Evolutionary conservation across 2,888 invertebrate genomes (phyloP).

Genomic region (Melieria crassipennis): DNA sequence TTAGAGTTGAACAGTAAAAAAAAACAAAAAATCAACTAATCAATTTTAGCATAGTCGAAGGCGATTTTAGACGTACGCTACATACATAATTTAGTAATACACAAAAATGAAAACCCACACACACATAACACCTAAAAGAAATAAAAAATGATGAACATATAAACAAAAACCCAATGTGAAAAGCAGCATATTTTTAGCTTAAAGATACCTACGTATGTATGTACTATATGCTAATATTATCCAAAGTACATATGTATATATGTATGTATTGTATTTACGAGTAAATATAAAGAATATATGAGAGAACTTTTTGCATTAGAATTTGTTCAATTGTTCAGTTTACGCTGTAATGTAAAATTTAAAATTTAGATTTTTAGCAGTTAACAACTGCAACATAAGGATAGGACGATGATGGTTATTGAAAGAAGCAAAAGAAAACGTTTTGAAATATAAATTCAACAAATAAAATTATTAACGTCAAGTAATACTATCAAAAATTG

Average conservation of each 20-base stretch:
- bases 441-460: conserved; percentile 14
- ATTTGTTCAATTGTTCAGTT: conserved; percentile 20
- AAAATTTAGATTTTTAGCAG: background rate
- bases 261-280: too few species aligned
- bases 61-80: too few species aligned
- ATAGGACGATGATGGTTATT: background rate
- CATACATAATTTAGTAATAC: too few species aligned
- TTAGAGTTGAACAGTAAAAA: too few species aligned
- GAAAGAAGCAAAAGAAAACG: background rate
- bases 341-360: background rate
- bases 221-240: too few species aligned
- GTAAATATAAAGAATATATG: too few species aligned
- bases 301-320: conserved; percentile 20
- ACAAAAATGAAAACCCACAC: background rate
- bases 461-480: conserved; percentile 23
- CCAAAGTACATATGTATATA: too few species aligned
- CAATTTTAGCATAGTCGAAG: too few species aligned
- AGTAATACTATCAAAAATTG: conserved; percentile 17
- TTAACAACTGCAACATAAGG: conserved; percentile 3
- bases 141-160: conserved; percentile 15
- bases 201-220: too few species aligned
- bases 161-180: conserved; percentile 20
- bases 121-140: background rate
- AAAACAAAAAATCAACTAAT: too few species aligned
- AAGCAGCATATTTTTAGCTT: background rate